These are phyloP conservation scores for Sitta carolinensis DNA, from an alignment of 2,797 vertebrate genomes.

Conservation along the genomic window DNA sequence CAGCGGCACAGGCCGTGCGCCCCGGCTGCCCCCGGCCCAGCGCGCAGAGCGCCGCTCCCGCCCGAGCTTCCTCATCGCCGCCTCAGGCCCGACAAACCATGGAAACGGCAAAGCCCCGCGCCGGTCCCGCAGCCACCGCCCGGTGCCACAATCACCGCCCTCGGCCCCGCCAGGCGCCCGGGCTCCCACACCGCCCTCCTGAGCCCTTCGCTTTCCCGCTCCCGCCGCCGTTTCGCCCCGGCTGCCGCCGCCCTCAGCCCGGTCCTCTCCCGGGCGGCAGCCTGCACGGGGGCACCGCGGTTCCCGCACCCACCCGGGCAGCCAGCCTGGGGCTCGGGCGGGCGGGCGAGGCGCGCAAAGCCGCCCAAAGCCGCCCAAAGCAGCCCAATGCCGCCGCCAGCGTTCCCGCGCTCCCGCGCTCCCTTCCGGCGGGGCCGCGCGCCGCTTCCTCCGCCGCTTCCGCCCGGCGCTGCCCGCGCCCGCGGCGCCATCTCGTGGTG, in stretches of 20 bases:
- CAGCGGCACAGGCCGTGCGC: neutral
- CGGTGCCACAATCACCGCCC: rapidly evolving
- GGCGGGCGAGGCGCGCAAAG: rapidly evolving
- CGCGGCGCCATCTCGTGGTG: conserved; percentile 34
- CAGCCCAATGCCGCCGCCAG: too few species aligned
- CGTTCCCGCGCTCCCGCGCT: too few species aligned
- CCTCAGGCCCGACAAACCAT: neutral
- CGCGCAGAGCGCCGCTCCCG: too few species aligned
- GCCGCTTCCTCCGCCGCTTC: neutral
- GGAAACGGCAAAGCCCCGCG: neutral
- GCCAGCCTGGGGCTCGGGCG: neutral
- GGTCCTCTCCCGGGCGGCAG: neutral
- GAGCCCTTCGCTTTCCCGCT: neutral
- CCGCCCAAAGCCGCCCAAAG: too few species aligned
- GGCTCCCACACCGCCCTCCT: neutral
- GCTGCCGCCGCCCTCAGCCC: neutral
- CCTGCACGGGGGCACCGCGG: neutral
- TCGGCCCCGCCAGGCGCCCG: neutral
- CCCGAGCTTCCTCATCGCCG: rapidly evolving
- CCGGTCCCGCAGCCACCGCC: neutral
- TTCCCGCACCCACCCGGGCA: neutral
- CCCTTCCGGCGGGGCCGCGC: neutral
- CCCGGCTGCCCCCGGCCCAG: neutral
- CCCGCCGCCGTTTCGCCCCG: neutral
- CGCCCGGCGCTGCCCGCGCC: neutral